Evolutionary conservation across 2,888 invertebrate species (phyloP).

Genomic region (Hypomecis atomaria): DNA sequence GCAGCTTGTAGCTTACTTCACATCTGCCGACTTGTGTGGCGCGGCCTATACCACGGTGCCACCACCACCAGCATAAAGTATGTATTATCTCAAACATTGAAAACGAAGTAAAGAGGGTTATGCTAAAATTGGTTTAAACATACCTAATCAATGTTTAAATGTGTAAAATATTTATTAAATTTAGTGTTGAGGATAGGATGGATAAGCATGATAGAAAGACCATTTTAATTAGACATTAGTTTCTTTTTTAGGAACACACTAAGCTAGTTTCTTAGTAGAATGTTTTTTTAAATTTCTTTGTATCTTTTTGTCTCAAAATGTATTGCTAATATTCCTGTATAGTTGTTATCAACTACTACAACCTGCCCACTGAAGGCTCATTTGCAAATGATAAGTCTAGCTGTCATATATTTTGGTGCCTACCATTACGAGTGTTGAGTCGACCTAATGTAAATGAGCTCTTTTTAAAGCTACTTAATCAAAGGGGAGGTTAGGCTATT

Average conservation of each 20-base stretch:
- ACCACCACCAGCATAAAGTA: not conserved
- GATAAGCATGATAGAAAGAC: constrained; percentile 8
- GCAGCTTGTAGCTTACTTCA: too few relatives aligned
- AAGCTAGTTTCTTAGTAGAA: not conserved
- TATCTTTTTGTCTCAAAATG: not conserved
- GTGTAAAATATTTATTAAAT: constrained; percentile 39
- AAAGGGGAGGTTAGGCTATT: constrained; percentile 66
- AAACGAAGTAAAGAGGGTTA: not conserved
- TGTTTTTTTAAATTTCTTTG: constrained; percentile 2
- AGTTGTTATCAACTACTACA: constrained; percentile 60
- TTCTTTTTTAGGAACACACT: not conserved
- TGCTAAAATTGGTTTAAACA: constrained; percentile 2
- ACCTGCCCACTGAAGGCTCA: constrained; percentile 50
- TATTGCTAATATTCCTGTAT: constrained; percentile 68
- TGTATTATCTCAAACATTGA: not conserved
- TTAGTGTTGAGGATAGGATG: constrained; percentile 28
- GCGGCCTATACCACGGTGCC: too few relatives aligned
- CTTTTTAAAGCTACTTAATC: constrained; percentile 37
- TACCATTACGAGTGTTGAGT: not conserved
- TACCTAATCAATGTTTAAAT: constrained; percentile 2
- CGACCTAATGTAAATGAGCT: not conserved
- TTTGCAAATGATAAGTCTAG: not conserved
- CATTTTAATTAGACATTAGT: not conserved
- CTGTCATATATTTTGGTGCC: too few relatives aligned
- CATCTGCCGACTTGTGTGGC: too few relatives aligned